These are phyloP conservation scores for Meandrusa payeni DNA, from an alignment of 2,888 invertebrate species.

Conservation along the genomic window DNA sequence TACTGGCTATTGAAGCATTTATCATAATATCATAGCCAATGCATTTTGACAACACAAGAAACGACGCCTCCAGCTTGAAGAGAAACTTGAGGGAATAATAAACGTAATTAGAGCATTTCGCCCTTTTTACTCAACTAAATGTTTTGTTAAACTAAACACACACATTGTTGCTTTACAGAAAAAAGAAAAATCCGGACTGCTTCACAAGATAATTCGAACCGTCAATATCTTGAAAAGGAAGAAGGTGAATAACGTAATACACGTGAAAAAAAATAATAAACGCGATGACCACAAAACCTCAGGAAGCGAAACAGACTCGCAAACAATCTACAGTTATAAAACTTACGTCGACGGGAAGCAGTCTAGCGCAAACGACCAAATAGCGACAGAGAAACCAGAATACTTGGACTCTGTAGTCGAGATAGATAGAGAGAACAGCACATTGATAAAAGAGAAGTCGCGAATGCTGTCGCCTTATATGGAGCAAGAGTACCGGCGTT, in stretches of 20 bases:
- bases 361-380: conserved; percentile 3
- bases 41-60: no score
- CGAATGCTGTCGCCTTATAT: conserved; percentile 41
- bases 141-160: no score
- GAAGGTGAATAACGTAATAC: conserved; percentile 27
- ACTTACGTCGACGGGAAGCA: conserved; percentile 22
- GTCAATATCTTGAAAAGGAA: conserved; percentile 46
- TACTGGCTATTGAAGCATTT: no score
- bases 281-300: conserved; percentile 48
- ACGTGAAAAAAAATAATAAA: conserved; percentile 37
- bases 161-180: conserved; percentile 32
- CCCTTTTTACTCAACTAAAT: no score
- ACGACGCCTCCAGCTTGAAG: no score
- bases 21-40: no score
- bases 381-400: conserved; percentile 7
- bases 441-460: conserved; percentile 14
- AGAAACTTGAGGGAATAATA: no score
- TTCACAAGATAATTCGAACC: conserved; percentile 53
- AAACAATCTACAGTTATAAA: conserved; percentile 52
- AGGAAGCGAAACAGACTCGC: conserved; percentile 29
- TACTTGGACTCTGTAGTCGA: conserved; percentile 9
- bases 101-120: no score
- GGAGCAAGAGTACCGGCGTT: conserved; percentile 58
- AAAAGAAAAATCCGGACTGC: conserved; percentile 41
- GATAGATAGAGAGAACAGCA: conserved; percentile 2